phyloP scores from a whole-genome alignment of 2,797 vertebrate genomes.

The Fistularia tabacaria region DNA sequence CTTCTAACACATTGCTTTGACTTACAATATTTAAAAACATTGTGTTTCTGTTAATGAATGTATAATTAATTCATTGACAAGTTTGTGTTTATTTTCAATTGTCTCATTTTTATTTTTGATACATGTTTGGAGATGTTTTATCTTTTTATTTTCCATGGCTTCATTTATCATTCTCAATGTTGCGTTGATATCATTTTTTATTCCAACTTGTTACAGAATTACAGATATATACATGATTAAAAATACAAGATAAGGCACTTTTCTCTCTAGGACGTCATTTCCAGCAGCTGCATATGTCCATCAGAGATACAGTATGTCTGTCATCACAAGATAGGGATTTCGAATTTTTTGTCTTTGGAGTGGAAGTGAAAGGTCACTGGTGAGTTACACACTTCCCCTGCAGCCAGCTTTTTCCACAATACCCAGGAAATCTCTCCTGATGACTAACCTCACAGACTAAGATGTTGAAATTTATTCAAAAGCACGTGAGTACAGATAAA shows the following conservation, averaged over 20 bases:
- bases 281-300: constrained; percentile 53
- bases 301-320: constrained; percentile 43
- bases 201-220: too few relatives aligned
- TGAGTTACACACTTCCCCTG: constrained; percentile 24
- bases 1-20: too few relatives aligned
- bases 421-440: constrained; percentile 30
- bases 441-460: constrained; percentile 5
- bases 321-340: constrained; percentile 44
- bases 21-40: too few relatives aligned
- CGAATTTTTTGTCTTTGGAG: constrained; percentile 41
- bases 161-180: too few relatives aligned
- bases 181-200: too few relatives aligned
- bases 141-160: too few relatives aligned
- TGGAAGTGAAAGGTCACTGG: constrained; percentile 46
- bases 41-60: too few relatives aligned
- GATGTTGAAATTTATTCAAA: constrained; percentile 17
- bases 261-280: constrained; percentile 55
- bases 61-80: too few relatives aligned
- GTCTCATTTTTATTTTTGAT: too few relatives aligned
- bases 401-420: constrained; percentile 27
- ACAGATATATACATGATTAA: too few relatives aligned
- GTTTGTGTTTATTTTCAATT: too few relatives aligned
- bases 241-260: constrained; percentile 53
- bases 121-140: too few relatives aligned
- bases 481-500: constrained; percentile 6